Evolutionary conservation across 2,797 vertebrate species (phyloP).

Genomic region (Emys orbicularis): DNA sequence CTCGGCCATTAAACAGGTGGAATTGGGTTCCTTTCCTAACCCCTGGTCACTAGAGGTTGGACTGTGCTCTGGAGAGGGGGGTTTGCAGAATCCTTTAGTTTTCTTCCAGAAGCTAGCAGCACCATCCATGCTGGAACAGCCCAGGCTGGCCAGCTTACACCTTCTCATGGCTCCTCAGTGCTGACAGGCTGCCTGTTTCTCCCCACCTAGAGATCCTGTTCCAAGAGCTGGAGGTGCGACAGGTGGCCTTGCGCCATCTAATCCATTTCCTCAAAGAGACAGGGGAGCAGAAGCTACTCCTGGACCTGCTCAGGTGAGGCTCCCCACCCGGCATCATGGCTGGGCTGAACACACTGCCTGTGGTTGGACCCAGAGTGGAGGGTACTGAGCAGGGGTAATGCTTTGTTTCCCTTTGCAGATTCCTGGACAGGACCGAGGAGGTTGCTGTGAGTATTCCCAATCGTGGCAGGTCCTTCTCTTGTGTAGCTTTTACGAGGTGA

Average conservation of each 20-base stretch:
- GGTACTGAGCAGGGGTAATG: neutral
- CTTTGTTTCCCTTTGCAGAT: constrained; percentile 80
- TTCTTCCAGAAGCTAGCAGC: neutral
- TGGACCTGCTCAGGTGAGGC: constrained; percentile 89
- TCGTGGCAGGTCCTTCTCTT: neutral
- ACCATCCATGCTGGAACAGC: neutral
- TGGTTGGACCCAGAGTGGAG: neutral
- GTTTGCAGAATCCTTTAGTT: neutral
- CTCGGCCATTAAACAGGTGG: neutral
- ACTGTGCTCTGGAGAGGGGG: neutral
- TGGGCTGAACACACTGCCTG: neutral
- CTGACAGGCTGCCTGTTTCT: neutral
- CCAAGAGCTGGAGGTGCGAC: constrained; percentile 90
- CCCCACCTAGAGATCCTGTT: constrained; percentile 88
- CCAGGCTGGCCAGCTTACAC: neutral
- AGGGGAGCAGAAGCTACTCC: constrained; percentile 88
- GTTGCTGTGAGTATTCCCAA: constrained; percentile 86
- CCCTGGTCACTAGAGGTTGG: neutral
- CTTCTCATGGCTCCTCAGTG: neutral
- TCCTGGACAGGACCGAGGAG: constrained; percentile 92
- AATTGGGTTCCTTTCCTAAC: neutral
- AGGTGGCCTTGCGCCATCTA: constrained; percentile 92
- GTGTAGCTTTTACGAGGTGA: neutral
- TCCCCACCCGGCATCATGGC: constrained; percentile 31
- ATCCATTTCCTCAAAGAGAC: constrained; percentile 93